Base-by-base conservation (phyloP, 2,113 vertebrate genomes). In the Otocyon megalotis region DNA sequence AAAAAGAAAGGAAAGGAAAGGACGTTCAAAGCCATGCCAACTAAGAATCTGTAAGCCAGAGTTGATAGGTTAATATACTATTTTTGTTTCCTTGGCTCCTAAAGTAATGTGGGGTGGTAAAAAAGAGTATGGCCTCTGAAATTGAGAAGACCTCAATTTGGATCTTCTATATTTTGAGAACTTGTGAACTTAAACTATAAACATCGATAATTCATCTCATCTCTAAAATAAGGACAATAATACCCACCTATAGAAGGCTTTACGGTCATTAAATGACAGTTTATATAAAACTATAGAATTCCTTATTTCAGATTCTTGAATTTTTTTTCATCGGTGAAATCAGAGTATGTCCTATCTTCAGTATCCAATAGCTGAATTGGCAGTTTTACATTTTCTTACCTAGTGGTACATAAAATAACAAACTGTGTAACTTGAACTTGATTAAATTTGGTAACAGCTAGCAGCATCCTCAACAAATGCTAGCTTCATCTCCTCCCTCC, bases 21-120 rank as follows among this genome's bases (percentile, higher is more conserved):
- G 94, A 67, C 8, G 15, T 84, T 83, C 88, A 93, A 91, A 91
- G 48, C 11, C 69, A 96, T 15, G 50, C 63, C 90, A 91, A 67
- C 35, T 65, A 95, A 67, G 63, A 96, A 80, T 74, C 69, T 80
- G 67, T 48, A 80, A 88, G 91, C 14, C 74, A 89, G 43, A 71
- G 65, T 0, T 85, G 48, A 85, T 0, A 77, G 20, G 43, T 43
- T 62, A 85, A 50, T 30, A 13, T 32, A 53, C 77, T 72, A 50
- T 60, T 82, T 74, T 74, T 53, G 76, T 58, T 88, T 43, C 19
- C 20, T 30, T 53, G 32, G 88, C 32, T 76, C 76, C 65, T 50
- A 32, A 65, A 54, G 56, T 48, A 77, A 56, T 37, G 17, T 13
- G 3, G 8, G 13, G 35, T 87, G 7, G 48, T 63, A 28, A 43